Percentiles rank a stretch among this genome's conserved stretches.
phyloP scores from a whole-genome alignment of 2,888 invertebrate species.

The Dicyrtomina minuta region DNA sequence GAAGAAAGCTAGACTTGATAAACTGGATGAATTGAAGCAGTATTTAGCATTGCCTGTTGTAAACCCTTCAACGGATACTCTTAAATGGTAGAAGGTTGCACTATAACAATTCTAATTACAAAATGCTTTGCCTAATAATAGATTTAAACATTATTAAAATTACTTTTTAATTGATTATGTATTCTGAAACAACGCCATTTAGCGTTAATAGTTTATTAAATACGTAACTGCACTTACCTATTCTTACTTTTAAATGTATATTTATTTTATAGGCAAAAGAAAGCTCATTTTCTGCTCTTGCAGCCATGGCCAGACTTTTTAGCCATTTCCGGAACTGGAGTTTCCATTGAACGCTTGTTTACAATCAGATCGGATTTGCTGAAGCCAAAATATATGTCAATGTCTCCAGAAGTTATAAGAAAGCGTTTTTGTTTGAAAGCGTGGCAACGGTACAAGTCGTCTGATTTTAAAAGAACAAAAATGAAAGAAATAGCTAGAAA shows the following conservation, averaged over 20 bases:
- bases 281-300: too few relatives aligned
- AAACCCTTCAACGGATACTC: neutral
- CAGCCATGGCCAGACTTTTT: too few relatives aligned
- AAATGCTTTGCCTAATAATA: too few relatives aligned
- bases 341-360: slow-evolving; percentile 36
- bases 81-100: slow-evolving; percentile 32
- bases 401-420: slow-evolving; percentile 1
- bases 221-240: too few relatives aligned
- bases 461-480: neutral
- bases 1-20: neutral
- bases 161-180: too few relatives aligned
- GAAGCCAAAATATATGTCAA: neutral
- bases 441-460: neutral
- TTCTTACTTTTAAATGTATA: too few relatives aligned
- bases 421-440: slow-evolving; percentile 21
- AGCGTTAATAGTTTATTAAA: too few relatives aligned
- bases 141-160: too few relatives aligned
- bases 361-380: slow-evolving; percentile 29
- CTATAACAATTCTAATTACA: too few relatives aligned
- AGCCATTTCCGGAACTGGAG: slow-evolving; percentile 25
- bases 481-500: too few relatives aligned
- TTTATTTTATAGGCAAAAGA: too few relatives aligned
- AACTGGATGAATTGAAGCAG: slow-evolving; percentile 11
- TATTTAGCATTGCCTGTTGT: slow-evolving; percentile 5
- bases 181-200: too few relatives aligned